Conservation (phyloP, 1,140 invertebrate genomes). For the Philaenus spumarius region DNA sequence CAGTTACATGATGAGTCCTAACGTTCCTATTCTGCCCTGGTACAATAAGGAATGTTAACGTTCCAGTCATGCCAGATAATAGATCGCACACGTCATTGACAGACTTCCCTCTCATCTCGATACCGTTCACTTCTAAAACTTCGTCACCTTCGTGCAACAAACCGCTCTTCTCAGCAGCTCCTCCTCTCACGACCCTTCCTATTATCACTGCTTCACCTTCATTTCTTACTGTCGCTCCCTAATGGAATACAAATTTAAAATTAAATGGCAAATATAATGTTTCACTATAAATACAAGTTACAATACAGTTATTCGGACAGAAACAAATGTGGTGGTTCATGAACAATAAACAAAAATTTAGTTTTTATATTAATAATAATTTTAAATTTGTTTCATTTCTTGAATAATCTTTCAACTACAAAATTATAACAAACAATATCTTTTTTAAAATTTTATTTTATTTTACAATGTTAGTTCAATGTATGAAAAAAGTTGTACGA, state of each 20-base stretch:
- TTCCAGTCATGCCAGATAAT: slow-evolving; percentile 87
- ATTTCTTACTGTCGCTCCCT: slow-evolving; percentile 91
- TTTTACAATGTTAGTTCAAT: too few species aligned
- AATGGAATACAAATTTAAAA: slow-evolving; percentile 19
- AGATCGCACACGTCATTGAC: slow-evolving; percentile 98
- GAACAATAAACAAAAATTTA: too few species aligned
- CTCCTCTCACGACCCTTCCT: slow-evolving; percentile 90
- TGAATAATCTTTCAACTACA: not conserved
- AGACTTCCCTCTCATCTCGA: slow-evolving; percentile 92
- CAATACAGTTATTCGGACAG: too few species aligned
- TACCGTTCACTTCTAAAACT: slow-evolving; percentile 92
- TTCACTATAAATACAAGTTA: not conserved
- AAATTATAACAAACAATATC: too few species aligned
- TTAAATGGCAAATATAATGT: not conserved
- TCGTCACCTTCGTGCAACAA: slow-evolving; percentile 94
- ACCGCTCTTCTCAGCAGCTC: slow-evolving; percentile 91
- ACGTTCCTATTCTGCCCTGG: slow-evolving; percentile 41
- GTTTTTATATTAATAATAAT: too few species aligned
- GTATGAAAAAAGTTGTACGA: too few species aligned
- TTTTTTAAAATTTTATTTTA: too few species aligned
- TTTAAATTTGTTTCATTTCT: not conserved
- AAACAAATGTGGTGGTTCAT: not conserved
- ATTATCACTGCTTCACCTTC: slow-evolving; percentile 91
- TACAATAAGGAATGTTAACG: slow-evolving; percentile 84
- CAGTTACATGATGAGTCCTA: slow-evolving; percentile 28